phyloP scores from a whole-genome alignment of 2,888 invertebrate species.

The Theristus sp. region DNA sequence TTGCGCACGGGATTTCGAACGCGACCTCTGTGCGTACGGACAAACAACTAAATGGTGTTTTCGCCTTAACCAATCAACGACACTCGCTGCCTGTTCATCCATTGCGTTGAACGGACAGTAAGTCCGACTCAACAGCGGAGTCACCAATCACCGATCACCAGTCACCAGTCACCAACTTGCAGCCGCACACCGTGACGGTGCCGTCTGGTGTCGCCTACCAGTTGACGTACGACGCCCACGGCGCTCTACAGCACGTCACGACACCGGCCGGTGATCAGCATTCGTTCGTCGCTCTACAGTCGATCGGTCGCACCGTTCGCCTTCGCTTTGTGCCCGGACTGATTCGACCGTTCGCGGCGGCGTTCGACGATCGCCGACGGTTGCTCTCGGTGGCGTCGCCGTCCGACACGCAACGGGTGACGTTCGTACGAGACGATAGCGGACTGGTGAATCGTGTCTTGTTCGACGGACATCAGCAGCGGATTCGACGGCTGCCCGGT shows the following conservation, averaged over 20 bases:
- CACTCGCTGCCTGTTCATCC: no score
- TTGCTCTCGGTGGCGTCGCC: background rate
- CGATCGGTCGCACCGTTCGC: background rate
- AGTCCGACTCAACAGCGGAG: no score
- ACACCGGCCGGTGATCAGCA: slow-evolving; percentile 10
- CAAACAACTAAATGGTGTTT: no score
- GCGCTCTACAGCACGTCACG: slow-evolving; percentile 9
- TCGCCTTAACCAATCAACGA: no score
- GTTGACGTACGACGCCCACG: slow-evolving; percentile 11
- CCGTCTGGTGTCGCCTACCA: background rate
- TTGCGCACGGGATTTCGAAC: no score
- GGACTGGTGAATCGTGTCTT: no score
- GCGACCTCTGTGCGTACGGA: no score
- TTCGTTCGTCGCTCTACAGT: slow-evolving; percentile 8
- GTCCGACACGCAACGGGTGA: background rate
- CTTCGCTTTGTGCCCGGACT: background rate
- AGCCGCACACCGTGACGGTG: background rate
- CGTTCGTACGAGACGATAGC: no score
- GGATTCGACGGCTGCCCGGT: background rate
- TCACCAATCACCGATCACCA: no score
- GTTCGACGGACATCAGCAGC: background rate
- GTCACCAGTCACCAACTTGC: no score
- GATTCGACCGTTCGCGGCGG: background rate
- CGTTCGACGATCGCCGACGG: background rate
- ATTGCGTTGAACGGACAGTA: no score